Conservation (phyloP, 2,888 invertebrate species). For the Cinara cedri region DNA sequence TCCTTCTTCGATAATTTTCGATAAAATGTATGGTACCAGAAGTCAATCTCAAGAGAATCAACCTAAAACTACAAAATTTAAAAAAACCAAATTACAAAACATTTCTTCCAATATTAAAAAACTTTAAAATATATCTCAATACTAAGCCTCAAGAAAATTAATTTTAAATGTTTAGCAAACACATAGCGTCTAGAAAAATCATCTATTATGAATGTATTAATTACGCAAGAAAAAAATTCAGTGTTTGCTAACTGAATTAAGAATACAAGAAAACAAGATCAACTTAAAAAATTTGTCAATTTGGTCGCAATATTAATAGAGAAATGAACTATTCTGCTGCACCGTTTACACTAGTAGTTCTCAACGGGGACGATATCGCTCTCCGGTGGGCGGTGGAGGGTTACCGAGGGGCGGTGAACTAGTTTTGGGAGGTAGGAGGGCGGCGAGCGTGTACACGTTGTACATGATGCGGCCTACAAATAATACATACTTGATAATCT, state of each 20-base stretch:
- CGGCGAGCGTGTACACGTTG: too few relatives aligned
- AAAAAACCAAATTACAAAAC: background rate
- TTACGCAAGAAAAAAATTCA: background rate
- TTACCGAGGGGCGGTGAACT: too few relatives aligned
- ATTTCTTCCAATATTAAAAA: background rate
- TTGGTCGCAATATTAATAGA: slow-evolving; percentile 1
- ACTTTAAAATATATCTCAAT: slow-evolving; percentile 7
- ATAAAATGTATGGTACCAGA: background rate
- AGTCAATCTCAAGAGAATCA: slow-evolving; percentile 3
- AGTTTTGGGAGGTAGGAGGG: too few relatives aligned
- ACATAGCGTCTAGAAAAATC: slow-evolving; percentile 7
- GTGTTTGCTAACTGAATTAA: slow-evolving; percentile 5
- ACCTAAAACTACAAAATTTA: background rate
- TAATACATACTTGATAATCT: too few relatives aligned
- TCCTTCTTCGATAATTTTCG: background rate
- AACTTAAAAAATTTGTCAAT: background rate
- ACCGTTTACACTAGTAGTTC: background rate
- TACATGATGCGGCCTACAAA: background rate
- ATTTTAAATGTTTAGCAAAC: slow-evolving; percentile 1
- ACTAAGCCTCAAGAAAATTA: slow-evolving; percentile 1
- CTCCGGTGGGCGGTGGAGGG: too few relatives aligned
- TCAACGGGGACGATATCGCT: too few relatives aligned
- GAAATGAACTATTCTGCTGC: background rate
- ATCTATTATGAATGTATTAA: background rate
- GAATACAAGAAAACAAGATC: slow-evolving; percentile 4